Evolutionary conservation across 2,797 vertebrate genomes (phyloP), one percentile per base, ranked within the genome.

Genomic region (Ctenochaetus hawaiiensis): DNA sequence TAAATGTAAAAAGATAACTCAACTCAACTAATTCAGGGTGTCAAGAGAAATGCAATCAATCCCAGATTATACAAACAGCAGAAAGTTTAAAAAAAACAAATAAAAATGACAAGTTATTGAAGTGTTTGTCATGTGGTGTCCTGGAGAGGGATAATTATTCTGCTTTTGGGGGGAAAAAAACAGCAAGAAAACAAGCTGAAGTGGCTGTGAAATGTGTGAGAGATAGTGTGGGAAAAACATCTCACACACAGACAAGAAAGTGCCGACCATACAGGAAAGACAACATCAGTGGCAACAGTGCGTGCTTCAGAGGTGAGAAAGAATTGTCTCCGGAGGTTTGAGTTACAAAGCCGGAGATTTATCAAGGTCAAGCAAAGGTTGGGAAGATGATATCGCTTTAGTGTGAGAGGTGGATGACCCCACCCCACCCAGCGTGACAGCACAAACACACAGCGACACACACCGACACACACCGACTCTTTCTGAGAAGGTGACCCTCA

Each of bases 301-400:
- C 79, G 14, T 65, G 84, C 72, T 80, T 85, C 73, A 68, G 64
- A 83, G 81, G 86, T 82, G 79, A 87, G 84, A 82, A 80, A 67
- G 66, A 62, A 77, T 67, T 59, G 78, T 90, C 90, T 77, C 78
- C 5, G 45, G 74, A 78, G 90, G 70, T 87, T 91, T 91, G 71
- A 84, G 86, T 92, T 93, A 89, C 93, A 89, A 82, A 90, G 83
- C 73, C 13, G 16, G 68, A 72, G 66, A 81, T 86, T 79, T 62
- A 81, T 91, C 87, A 91, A 87, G 90, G 92, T 93, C 85, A 90
- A 68, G 68, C 62, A 44, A 80, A 87, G 86, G 91, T 89, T 78
- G 74, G 75, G 84, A 90, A 92, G 91, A 88, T 90, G 82, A 89
- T 93, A 89, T 87, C 64, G 48, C 73, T 59, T 47, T 34, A 49